Evolutionary conservation across 2,888 invertebrate genomes (phyloP), one percentile per base, ranked within the genome.

Genomic region (Caenorhabditis panamensis): DNA sequence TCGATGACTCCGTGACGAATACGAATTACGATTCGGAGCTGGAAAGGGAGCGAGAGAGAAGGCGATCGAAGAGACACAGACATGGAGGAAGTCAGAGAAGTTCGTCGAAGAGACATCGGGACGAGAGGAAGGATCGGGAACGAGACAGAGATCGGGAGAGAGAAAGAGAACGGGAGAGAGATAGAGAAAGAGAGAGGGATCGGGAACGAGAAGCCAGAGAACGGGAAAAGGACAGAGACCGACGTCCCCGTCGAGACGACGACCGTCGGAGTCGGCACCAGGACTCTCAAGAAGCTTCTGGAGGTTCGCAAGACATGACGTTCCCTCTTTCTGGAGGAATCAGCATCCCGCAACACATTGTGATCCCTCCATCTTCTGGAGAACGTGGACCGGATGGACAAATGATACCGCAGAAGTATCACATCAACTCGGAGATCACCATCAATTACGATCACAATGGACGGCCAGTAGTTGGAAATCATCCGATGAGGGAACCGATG

Each of bases 401-500:
- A 37, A 72, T 81, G 18, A 78, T 89, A 56, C 88, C 88, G 22
- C 85, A 87, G 49, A 89, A 88, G 67, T 89, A 83, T 62, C 86
- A 90, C 72, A 90, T 90, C 75, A 91, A 90, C 69, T 89, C 89
- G 56, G 90, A 90, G 79, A 91, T 90, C 53, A 87, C 87, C 24
- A 90, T 90, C 53, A 88, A 88, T 51, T 90, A 91, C 80, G 89
- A 90, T 79, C 85, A 89, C 58, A 80, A 80, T 36, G 80, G 80
- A 59, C 66, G 69, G 8, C 80, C 80, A 1, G 68, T 80, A 1
- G 58, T 58, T 3, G 69, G 37, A 18, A 49, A 47, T 13, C 18
- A 16, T 11, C n/a, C 2, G 6, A 24, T 36, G 1, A 28, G 51
- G 53, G 41, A 20, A 16, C 49, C 54, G 24, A 41, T 44, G 5